phyloP scores from a whole-genome alignment of 2,797 vertebrate genomes.

The Cuniculus paca region DNA sequence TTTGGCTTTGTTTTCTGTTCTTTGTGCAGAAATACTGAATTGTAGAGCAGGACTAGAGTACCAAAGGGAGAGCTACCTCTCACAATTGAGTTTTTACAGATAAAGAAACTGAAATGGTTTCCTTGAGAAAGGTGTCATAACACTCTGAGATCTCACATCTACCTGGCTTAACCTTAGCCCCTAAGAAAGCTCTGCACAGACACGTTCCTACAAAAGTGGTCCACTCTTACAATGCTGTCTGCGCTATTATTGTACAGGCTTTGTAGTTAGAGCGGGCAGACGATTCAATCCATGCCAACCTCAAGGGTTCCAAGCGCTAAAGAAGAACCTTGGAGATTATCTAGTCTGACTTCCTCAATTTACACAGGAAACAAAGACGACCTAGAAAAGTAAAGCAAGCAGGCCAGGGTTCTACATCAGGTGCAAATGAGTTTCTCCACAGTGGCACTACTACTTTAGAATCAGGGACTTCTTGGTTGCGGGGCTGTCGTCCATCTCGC shows the following conservation, averaged over 20 bases:
- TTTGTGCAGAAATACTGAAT: neutral
- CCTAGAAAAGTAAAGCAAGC: slow-evolving; percentile 19
- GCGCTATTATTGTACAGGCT: neutral
- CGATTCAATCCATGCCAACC: neutral
- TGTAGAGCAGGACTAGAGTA: neutral
- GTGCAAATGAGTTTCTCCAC: neutral
- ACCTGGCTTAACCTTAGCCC: neutral
- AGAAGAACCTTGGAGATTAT: neutral
- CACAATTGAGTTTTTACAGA: slow-evolving; percentile 41
- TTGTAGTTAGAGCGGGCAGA: neutral
- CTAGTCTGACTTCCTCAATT: neutral
- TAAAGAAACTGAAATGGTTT: slow-evolving; percentile 35
- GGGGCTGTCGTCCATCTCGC: fast-evolving
- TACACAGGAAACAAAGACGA: neutral
- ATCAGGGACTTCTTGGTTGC: neutral
- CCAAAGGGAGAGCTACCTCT: neutral
- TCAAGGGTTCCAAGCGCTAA: neutral
- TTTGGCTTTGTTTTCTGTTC: neutral
- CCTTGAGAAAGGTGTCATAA: slow-evolving; percentile 23
- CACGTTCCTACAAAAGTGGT: neutral
- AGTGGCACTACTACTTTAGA: neutral
- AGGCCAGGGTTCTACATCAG: neutral
- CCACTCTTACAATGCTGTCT: neutral
- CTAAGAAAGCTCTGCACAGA: neutral
- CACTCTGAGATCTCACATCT: neutral